A percentile compares a stretch with the other conserved stretches of the same genome.
Conservation (phyloP, 92 coral and sea anemone genomes). For the Blastomussa wellsi region DNA sequence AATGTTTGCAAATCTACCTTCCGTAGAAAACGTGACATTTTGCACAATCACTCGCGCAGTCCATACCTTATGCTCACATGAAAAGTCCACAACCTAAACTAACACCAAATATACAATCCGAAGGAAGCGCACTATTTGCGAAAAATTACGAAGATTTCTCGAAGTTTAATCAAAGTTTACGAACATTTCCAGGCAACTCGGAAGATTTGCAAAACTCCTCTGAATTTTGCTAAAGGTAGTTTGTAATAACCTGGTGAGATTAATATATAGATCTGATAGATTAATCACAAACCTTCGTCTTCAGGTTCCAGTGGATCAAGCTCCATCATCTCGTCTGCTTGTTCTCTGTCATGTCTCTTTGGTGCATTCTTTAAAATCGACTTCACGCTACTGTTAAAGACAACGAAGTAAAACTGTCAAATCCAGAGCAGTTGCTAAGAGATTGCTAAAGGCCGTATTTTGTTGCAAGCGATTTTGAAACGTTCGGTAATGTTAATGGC, state of each 20-base stretch:
- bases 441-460: no score
- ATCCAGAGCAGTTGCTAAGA: neutral
- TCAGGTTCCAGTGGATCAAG: conserved; percentile 71
- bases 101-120: no score
- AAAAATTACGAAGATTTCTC: neutral
- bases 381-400: conserved; percentile 52
- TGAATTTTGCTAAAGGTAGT: neutral
- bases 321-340: conserved; percentile 71
- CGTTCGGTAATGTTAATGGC: no score
- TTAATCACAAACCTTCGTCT: conserved; percentile 51
- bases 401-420: neutral
- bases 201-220: neutral
- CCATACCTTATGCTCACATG: neutral
- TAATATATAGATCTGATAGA: neutral
- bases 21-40: no score
- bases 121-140: neutral
- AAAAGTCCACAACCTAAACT: no score
- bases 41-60: no score
- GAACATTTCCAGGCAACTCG: no score
- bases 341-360: conserved; percentile 22
- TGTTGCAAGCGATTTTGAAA: no score
- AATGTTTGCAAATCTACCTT: neutral
- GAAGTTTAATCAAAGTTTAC: neutral
- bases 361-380: conserved; percentile 68
- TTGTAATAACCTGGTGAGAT: no score